Conservation (phyloP, 92 coral and sea anemone species). For the Epizoanthus ramosus region DNA sequence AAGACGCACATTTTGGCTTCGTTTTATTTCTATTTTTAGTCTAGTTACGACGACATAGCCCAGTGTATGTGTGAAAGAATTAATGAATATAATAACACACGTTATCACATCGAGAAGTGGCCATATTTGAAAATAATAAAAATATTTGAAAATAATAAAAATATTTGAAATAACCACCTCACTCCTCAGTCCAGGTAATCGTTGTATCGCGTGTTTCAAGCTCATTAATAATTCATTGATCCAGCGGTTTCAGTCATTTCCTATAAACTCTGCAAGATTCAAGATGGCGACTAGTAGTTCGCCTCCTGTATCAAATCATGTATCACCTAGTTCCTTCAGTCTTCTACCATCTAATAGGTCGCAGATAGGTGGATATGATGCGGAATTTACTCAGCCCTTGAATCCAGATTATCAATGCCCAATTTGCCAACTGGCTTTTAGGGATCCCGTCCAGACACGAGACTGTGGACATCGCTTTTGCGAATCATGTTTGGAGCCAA, state of each 20-base stretch:
- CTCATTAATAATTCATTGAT: conserved; percentile 73
- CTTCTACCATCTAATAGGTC: conserved; percentile 58
- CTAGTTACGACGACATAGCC: too few species aligned
- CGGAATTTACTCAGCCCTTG: conserved; percentile 86
- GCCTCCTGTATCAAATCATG: conserved; percentile 55
- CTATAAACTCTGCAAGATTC: conserved; percentile 46
- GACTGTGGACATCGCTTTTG: conserved; percentile 99
- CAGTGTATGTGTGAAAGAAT: too few species aligned
- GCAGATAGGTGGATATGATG: conserved; percentile 94
- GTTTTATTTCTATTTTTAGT: too few species aligned
- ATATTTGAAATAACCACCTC: too few species aligned
- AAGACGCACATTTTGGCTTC: too few species aligned
- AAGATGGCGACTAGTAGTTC: conserved; percentile 79
- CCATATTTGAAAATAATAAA: too few species aligned
- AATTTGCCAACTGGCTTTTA: conserved; percentile 96
- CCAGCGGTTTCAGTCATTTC: conserved; percentile 46
- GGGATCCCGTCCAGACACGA: conserved; percentile 99
- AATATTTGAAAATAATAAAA: too few species aligned
- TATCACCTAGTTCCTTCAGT: conserved; percentile 57
- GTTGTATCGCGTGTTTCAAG: too few species aligned
- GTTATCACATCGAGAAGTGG: too few species aligned
- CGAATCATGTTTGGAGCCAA: conserved; percentile 97
- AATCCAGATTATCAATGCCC: conserved; percentile 93
- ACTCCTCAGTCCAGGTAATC: too few species aligned
- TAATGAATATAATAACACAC: too few species aligned